Evolutionary conservation across 2,797 vertebrate species (phyloP).

Genomic region (Anas acuta): DNA sequence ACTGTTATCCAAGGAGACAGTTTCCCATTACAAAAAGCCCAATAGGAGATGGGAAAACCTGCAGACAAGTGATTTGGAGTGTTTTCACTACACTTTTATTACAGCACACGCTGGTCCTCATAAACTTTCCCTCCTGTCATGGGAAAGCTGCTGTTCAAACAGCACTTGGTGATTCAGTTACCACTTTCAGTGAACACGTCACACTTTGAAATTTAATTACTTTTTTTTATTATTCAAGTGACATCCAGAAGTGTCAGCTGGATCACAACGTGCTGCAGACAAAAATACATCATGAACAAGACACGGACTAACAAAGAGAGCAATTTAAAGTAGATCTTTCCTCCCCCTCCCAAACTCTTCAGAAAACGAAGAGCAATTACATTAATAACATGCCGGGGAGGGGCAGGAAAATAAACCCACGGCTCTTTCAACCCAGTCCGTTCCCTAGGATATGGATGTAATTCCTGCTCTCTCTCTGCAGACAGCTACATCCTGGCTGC

Average conservation of each 20-base stretch:
- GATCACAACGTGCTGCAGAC: neutral
- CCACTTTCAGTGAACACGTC: neutral
- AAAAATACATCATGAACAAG: neutral
- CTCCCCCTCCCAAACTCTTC: neutral
- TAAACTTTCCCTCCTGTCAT: neutral
- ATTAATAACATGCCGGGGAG: neutral
- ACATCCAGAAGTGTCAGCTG: constrained; percentile 22
- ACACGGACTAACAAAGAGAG: neutral
- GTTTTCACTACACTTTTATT: neutral
- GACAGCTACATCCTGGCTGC: fast-evolving
- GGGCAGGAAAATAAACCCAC: neutral
- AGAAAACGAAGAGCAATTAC: neutral
- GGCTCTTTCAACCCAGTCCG: neutral
- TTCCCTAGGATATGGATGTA: neutral
- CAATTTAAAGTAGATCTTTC: constrained; percentile 37
- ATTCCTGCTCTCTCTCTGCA: neutral
- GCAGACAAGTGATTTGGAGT: neutral
- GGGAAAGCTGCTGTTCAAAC: neutral
- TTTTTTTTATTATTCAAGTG: constrained; percentile 25
- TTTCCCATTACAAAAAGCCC: neutral
- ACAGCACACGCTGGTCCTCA: neutral
- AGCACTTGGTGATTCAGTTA: neutral
- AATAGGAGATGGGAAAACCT: neutral
- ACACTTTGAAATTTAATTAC: constrained; percentile 2
- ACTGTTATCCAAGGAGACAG: neutral